Conservation (phyloP, 2,888 invertebrate species). For the Epinotia brunnichana region DNA sequence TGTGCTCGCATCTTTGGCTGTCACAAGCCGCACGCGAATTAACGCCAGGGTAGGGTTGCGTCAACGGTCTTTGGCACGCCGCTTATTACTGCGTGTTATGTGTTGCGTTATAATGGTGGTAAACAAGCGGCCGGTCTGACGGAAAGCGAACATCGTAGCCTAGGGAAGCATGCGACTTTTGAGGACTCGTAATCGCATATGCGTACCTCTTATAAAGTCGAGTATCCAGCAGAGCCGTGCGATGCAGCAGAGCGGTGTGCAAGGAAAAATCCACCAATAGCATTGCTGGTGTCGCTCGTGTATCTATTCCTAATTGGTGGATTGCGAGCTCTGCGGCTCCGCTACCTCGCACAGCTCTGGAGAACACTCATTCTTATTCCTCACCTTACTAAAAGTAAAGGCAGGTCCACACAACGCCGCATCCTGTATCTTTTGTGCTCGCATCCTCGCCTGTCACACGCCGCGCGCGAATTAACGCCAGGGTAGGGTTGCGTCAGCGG, state of each 20-base stretch:
- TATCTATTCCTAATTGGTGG: no score
- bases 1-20: conserved; percentile 75
- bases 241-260: no score
- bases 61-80: conserved; percentile 63
- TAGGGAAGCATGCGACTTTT: no score
- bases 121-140: no score
- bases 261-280: background rate
- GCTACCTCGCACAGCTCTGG: no score
- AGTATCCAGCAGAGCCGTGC: no score
- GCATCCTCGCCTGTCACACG: conserved; percentile 76
- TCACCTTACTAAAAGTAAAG: background rate
- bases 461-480: conserved; percentile 78
- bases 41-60: conserved; percentile 74
- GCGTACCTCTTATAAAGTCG: no score
- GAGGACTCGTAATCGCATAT: no score
- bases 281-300: no score
- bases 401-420: conserved; percentile 56
- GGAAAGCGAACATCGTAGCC: no score
- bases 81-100: conserved; percentile 39
- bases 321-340: no score
- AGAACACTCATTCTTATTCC: background rate
- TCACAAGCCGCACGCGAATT: conserved; percentile 78
- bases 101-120: no score
- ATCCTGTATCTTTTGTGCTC: conserved; percentile 74
- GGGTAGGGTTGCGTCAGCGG: conserved; percentile 66